A percentile compares a stretch with the other conserved stretches of the same genome.
phyloP scores from a whole-genome alignment of 2,888 invertebrate species.

The Epinotia demarniana region DNA sequence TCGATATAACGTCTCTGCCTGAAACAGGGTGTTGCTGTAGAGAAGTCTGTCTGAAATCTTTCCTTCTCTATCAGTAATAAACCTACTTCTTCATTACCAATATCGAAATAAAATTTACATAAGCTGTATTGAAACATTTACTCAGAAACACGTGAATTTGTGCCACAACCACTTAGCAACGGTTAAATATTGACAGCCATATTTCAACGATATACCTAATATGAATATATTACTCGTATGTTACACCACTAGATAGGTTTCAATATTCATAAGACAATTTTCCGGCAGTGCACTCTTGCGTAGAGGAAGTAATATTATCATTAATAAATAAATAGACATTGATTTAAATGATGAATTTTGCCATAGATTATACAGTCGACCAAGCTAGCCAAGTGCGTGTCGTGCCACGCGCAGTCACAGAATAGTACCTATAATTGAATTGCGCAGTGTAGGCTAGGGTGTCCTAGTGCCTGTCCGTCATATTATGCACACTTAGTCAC shows the following conservation, averaged over 20 bases:
- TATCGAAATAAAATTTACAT: not conserved
- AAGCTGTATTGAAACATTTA: slow-evolving; percentile 7
- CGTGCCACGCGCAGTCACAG: no score
- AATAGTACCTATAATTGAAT: no score
- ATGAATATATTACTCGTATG: slow-evolving; percentile 22
- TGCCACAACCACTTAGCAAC: slow-evolving; percentile 15
- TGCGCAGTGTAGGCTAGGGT: no score
- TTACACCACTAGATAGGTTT: slow-evolving; percentile 10
- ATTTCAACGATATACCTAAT: slow-evolving; percentile 26
- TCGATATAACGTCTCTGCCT: no score
- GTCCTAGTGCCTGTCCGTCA: no score
- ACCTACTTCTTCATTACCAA: no score
- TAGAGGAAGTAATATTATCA: slow-evolving; percentile 26
- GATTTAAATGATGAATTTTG: slow-evolving; percentile 26
- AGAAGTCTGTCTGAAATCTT: no score
- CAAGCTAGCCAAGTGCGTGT: not conserved
- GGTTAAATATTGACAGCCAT: slow-evolving; percentile 22
- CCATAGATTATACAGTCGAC: not conserved
- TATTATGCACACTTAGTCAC: no score
- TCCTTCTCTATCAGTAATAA: not conserved
- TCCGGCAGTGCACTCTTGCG: slow-evolving; percentile 26
- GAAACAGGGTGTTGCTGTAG: no score
- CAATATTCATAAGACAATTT: slow-evolving; percentile 36
- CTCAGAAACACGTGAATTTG: not conserved
- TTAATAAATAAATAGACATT: not conserved